Base-by-base conservation (phyloP, 2,797 vertebrate genomes). In the Trematomus bernacchii region DNA sequence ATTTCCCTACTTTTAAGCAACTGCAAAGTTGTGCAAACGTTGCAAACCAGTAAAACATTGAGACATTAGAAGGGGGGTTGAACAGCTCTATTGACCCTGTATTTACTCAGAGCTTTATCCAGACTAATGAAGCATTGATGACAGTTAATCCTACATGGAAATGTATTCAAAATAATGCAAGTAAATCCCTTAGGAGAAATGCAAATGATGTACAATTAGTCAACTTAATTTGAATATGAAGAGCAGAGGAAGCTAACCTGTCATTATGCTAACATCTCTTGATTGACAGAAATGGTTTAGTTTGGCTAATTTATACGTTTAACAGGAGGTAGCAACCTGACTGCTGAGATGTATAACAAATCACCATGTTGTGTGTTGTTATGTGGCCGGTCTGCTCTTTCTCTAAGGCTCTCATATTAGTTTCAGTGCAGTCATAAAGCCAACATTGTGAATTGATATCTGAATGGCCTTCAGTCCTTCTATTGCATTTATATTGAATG, bases 151-250 rank as follows among this genome's bases (percentile, higher is more conserved):
- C 47, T 19, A 43, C n/a, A 46, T 42, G 44, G 14, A 59, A 59
- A 42, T 52, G 71, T 42, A 47, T 3, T 23, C 23, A 74, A 79
- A 58, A 71, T 73, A 61, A 71, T 69, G 18, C 30, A 51, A 11
- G 53, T 43, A 12, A 78, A 73, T 33, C 66, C 73, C 63, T 46
- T 15, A 60, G 70, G 64, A 77, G 55, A 50, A 71, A 79, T 79
- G 63, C 62, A 80, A 62, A 84, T 84, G 6, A 64, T 44, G 14
- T 58, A 14, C 70, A 50, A 67, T 68, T 13, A 66, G 40, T 66
- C 47, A 27, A 72, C 46, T 51, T 71, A 72, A 66, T 68, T 57
- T 78, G 11, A 80, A 76, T 76, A 48, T 61, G 11, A 64, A 60
- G 66, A 63, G 44, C 40, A 63, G 18, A 30, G 53, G 43, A 70